Base-by-base conservation (phyloP, 92 coral and sea anemone genomes). In the Paramuricea clavata region DNA sequence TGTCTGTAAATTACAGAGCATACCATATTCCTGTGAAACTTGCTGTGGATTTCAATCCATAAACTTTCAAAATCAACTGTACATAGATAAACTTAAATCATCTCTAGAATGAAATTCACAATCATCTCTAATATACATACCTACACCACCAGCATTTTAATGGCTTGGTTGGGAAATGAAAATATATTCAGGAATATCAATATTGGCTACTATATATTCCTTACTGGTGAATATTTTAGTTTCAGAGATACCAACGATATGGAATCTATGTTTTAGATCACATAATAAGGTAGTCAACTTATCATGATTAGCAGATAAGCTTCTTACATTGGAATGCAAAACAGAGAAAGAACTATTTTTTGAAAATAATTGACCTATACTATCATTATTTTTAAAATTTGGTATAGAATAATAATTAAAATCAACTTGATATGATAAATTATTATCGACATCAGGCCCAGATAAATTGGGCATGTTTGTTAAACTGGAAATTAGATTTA, bases 121-220 rank as follows among this genome's bases (percentile, higher is more conserved):
- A 17, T 83, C 87, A 72, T 31, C n/a, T 10, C 79, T 21, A 23
- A 84, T 73, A 56, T 84, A 84, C n/a, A 84, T 72, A 17, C 88
- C 88, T 8, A 84, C 82, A 43, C 81, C 81, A 23, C 81, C 88
- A 70, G 88, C 88, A 84, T 54, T 84, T 23, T 52, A 72, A 5
- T 32, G 6, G 52, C 65, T 68, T 13, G 88, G 88, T 26, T 84
- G 88, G 13, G 82, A 84, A 12, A 25, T 7, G 49, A 84, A 73
- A 21, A 13, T 5, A 30, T 84, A 84, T 6, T 72, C 82, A 32
- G 80, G 32, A 13, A 84, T 84, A 42, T 22, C 19, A 6, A 56
- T 56, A 84, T 84, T 84, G 6, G 19, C 27, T 12, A 61, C 34
- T 21, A 16, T 6, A 7, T 41, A 33, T 49, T 36, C 74, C 17